phyloP scores from a whole-genome alignment of 1,140 invertebrate genomes.

The Sminthurinus signatus region DNA sequence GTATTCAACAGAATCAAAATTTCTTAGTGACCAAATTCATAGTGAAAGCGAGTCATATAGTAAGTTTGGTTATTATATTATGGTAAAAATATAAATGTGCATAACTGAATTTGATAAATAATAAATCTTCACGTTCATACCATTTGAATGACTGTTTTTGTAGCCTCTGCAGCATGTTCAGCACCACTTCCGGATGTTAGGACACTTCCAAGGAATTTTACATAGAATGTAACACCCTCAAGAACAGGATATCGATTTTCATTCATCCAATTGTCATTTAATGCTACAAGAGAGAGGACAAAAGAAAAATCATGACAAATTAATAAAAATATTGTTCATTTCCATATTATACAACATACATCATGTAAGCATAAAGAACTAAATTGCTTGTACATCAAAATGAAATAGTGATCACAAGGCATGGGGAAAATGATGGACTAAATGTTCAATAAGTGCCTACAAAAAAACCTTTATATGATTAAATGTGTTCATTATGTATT shows the following conservation, averaged over 20 bases:
- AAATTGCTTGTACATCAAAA: too few relatives aligned
- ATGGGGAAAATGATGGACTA: too few relatives aligned
- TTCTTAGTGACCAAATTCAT: not conserved
- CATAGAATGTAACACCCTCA: conserved; percentile 57
- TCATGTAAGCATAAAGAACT: not conserved
- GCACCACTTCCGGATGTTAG: conserved; percentile 58
- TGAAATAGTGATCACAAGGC: too few relatives aligned
- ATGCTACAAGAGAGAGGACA: conserved; percentile 18
- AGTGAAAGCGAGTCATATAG: too few relatives aligned
- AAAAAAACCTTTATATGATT: too few relatives aligned
- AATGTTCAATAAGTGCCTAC: too few relatives aligned
- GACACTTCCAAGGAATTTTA: conserved; percentile 66
- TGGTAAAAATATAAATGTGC: too few relatives aligned
- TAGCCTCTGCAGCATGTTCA: conserved; percentile 58
- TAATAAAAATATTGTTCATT: not conserved
- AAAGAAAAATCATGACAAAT: not conserved
- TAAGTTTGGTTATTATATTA: too few relatives aligned
- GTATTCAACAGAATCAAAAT: conserved; percentile 44
- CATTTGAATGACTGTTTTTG: conserved; percentile 63
- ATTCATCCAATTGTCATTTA: conserved; percentile 31
- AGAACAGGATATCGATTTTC: conserved; percentile 49
- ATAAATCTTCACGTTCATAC: too few relatives aligned
- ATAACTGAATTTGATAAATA: too few relatives aligned
- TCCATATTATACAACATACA: not conserved
- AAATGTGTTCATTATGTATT: too few relatives aligned